phyloP scores from a whole-genome alignment of 2,113 vertebrate species.

The Lasiurus cinereus region DNA sequence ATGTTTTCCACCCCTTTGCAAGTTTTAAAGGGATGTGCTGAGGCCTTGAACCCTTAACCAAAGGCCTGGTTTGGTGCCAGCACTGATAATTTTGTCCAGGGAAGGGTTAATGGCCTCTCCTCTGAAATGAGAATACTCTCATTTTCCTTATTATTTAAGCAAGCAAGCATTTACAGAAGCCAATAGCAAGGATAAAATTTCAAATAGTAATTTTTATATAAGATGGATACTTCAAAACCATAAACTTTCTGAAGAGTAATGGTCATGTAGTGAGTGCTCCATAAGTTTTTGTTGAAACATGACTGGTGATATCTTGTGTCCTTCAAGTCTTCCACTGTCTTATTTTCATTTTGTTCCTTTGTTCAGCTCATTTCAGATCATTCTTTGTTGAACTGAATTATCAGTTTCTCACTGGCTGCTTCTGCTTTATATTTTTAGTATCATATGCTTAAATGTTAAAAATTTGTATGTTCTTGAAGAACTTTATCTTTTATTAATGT shows the following conservation, averaged over 20 bases:
- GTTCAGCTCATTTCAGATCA: not conserved
- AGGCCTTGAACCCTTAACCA: too few relatives aligned
- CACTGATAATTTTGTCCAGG: too few relatives aligned
- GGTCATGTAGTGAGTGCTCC: not conserved
- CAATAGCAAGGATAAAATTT: too few relatives aligned
- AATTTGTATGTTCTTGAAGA: not conserved
- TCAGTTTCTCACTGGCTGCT: not conserved
- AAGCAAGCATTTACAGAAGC: too few relatives aligned
- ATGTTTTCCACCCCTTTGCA: too few relatives aligned
- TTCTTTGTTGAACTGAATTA: not conserved
- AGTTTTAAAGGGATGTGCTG: too few relatives aligned
- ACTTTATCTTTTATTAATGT: not conserved
- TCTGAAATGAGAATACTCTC: too few relatives aligned
- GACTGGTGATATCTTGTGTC: not conserved
- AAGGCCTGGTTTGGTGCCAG: too few relatives aligned
- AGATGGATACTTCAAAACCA: not conserved
- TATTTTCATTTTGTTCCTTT: not conserved
- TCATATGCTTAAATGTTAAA: not conserved
- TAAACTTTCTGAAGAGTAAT: not conserved
- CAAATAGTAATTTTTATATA: too few relatives aligned
- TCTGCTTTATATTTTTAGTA: not conserved
- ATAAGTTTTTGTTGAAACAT: not conserved
- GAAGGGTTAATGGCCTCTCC: too few relatives aligned
- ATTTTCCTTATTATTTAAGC: too few relatives aligned
- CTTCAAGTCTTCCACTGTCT: not conserved